These are phyloP conservation scores for Enteromius unitaeniatus DNA, from an alignment of 2,797 vertebrate genomes.

Conservation along the genomic window DNA sequence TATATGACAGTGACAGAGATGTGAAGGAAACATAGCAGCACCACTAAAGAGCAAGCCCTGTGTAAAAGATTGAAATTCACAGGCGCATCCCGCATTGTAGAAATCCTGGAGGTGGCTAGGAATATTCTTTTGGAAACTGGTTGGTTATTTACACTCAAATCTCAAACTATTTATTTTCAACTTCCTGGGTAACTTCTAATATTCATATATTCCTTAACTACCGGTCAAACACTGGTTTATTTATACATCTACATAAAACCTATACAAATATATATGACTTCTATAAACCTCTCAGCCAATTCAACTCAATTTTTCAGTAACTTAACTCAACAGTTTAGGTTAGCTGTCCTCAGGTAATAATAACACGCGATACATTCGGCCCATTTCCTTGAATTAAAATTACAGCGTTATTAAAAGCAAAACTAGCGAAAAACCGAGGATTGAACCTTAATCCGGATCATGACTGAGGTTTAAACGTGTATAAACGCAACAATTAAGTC, in stretches of 20 bases:
- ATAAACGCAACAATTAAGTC: background rate
- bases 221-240: background rate
- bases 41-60: slow-evolving; percentile 78
- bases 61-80: slow-evolving; percentile 72
- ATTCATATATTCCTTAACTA: background rate
- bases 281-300: background rate
- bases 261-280: background rate
- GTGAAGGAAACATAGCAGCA: slow-evolving; percentile 78
- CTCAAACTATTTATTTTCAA: background rate
- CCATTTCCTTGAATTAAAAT: background rate
- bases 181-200: background rate
- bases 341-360: background rate
- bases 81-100: slow-evolving; percentile 62
- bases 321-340: background rate
- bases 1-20: slow-evolving; percentile 77
- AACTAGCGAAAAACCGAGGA: background rate
- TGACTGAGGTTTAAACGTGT: background rate
- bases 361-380: background rate
- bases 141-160: background rate
- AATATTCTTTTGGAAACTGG: background rate
- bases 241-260: background rate
- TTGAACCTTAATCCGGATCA: background rate
- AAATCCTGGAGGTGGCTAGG: background rate
- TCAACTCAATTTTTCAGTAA: background rate
- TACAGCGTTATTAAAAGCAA: background rate